A percentile compares a stretch with the other conserved stretches of the same genome.
Conservation (phyloP, 2,888 invertebrate species). For the Deilephila elpenor region DNA sequence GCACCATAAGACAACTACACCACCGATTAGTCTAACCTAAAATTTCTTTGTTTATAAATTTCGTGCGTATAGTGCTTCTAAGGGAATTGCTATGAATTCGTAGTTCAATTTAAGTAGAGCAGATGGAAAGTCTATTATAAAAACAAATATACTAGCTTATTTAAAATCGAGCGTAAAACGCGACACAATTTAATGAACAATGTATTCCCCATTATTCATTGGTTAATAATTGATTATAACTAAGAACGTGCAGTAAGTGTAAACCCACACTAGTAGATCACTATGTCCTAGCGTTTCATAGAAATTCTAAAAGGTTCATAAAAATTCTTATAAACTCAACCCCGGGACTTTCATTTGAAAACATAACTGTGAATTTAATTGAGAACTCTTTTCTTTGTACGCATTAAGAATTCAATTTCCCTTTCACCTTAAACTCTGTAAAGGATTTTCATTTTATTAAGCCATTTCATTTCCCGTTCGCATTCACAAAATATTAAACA, state of each 20-base stretch:
- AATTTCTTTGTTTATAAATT: background rate
- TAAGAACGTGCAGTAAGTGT: too few relatives aligned
- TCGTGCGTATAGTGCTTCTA: too few relatives aligned
- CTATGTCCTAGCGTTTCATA: background rate
- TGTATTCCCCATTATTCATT: too few relatives aligned
- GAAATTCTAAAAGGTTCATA: background rate
- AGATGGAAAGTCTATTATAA: too few relatives aligned
- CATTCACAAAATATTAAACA: background rate
- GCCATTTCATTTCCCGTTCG: constrained; percentile 14
- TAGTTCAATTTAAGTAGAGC: too few relatives aligned
- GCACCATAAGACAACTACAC: background rate
- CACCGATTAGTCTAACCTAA: background rate
- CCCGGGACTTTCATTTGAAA: background rate
- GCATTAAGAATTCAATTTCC: constrained; percentile 15
- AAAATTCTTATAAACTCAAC: background rate
- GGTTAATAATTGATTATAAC: too few relatives aligned
- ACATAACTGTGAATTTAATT: constrained; percentile 10
- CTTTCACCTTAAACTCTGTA: constrained; percentile 5
- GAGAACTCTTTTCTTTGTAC: constrained; percentile 19
- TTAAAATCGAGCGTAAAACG: too few relatives aligned
- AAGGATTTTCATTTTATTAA: constrained; percentile 22
- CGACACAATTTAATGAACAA: too few relatives aligned
- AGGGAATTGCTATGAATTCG: too few relatives aligned
- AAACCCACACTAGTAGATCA: too few relatives aligned
- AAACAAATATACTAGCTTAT: too few relatives aligned